A percentile compares a stretch with the other conserved stretches of the same genome.
Evolutionary conservation across 2,797 vertebrate genomes (phyloP).

Genomic region (Nyctibius grandis): DNA sequence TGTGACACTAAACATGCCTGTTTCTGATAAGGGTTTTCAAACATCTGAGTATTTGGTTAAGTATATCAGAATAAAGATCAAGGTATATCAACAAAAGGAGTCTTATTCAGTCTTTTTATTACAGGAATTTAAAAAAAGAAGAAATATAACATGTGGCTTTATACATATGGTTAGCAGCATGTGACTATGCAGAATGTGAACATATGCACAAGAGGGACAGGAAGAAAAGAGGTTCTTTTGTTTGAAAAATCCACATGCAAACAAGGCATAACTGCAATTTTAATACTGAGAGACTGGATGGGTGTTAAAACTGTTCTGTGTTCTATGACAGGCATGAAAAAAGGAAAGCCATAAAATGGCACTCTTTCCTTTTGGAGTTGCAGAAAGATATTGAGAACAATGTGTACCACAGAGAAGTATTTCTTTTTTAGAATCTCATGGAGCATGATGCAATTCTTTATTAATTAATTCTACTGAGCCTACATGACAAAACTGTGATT

Average conservation of each 20-base stretch:
- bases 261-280: background rate
- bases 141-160: background rate
- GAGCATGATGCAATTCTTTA: background rate
- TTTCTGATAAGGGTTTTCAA: slow-evolving; percentile 21
- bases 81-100: background rate
- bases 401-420: background rate
- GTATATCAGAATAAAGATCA: slow-evolving; percentile 5
- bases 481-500: background rate
- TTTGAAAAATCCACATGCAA: background rate
- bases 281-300: background rate
- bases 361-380: background rate
- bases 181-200: background rate
- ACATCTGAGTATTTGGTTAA: slow-evolving; percentile 17
- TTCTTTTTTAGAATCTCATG: background rate
- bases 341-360: background rate
- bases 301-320: background rate
- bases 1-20: slow-evolving; percentile 47
- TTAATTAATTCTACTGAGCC: background rate
- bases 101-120: background rate
- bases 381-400: background rate
- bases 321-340: background rate
- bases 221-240: background rate
- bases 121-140: background rate
- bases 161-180: background rate
- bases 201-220: background rate